Conservation (phyloP, 2,888 invertebrate genomes). For the Cantharis flavilabris region DNA sequence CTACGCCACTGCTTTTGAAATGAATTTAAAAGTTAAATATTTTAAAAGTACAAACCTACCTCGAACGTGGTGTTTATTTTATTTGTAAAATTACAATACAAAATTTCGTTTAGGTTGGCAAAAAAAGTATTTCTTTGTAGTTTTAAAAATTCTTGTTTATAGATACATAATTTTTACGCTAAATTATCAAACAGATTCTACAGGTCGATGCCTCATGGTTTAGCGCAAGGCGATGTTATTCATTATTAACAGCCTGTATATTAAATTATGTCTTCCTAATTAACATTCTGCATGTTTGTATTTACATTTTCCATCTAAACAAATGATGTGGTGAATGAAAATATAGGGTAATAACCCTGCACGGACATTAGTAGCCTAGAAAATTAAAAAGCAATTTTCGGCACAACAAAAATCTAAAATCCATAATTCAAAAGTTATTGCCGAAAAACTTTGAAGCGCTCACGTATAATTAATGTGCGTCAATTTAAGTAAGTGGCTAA, state of each 20-base stretch:
- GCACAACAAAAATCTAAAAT: background rate
- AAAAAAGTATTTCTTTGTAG: background rate
- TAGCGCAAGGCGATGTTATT: background rate
- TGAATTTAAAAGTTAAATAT: background rate
- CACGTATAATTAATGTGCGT: background rate
- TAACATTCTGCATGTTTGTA: conserved; percentile 1
- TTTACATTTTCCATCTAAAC: background rate
- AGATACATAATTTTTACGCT: background rate
- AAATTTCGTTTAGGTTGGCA: background rate
- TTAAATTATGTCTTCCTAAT: background rate
- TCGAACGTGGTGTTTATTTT: background rate
- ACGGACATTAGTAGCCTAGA: background rate
- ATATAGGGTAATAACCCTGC: background rate
- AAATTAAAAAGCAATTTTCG: background rate
- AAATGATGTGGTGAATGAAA: background rate
- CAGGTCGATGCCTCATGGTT: conserved; percentile 3
- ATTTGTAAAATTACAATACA: background rate
- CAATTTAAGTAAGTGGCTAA: background rate
- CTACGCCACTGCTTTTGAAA: background rate
- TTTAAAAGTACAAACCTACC: background rate
- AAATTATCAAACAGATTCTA: background rate
- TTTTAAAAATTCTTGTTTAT: background rate
- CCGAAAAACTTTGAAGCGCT: background rate
- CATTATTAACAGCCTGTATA: background rate
- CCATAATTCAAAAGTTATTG: background rate